phyloP scores from a whole-genome alignment of 2,888 invertebrate species.

The Andrena fulva region DNA sequence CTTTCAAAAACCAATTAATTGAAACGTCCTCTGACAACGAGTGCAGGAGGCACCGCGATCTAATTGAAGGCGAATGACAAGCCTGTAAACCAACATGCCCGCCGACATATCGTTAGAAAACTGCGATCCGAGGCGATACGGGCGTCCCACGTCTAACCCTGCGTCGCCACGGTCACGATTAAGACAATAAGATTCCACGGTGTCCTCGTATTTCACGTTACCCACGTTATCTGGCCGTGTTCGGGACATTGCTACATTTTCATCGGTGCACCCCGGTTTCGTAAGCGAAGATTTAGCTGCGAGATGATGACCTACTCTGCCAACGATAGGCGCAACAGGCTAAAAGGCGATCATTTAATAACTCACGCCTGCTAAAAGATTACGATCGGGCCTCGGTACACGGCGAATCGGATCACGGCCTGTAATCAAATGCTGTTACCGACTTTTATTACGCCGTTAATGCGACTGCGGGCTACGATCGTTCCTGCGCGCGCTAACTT shows the following conservation, averaged over 20 bases:
- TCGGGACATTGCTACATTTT: slow-evolving; percentile 62
- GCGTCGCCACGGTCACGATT: slow-evolving; percentile 44
- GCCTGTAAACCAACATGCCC: slow-evolving; percentile 34
- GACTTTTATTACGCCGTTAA: slow-evolving; percentile 63
- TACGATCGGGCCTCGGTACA: slow-evolving; percentile 58
- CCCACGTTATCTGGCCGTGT: slow-evolving; percentile 53
- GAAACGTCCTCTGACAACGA: not conserved
- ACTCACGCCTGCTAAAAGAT: slow-evolving; percentile 59
- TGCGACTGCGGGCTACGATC: slow-evolving; percentile 40
- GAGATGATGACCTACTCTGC: slow-evolving; percentile 65
- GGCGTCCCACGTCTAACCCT: slow-evolving; percentile 6
- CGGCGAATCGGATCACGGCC: slow-evolving; percentile 64
- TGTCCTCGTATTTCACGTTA: slow-evolving; percentile 54
- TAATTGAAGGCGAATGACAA: slow-evolving; percentile 36
- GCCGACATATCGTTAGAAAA: slow-evolving; percentile 5
- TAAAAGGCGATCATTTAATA: slow-evolving; percentile 68
- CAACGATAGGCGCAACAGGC: slow-evolving; percentile 27
- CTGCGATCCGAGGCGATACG: slow-evolving; percentile 41
- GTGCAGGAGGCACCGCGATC: not conserved
- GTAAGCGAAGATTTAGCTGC: slow-evolving; percentile 45
- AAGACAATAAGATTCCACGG: slow-evolving; percentile 61
- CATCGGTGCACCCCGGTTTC: slow-evolving; percentile 39
- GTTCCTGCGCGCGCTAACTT: slow-evolving; percentile 20
- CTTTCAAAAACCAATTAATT: not conserved
- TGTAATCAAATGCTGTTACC: slow-evolving; percentile 68